phyloP scores from a whole-genome alignment of 2,113 vertebrate genomes.

The Antechinus flavipes region DNA sequence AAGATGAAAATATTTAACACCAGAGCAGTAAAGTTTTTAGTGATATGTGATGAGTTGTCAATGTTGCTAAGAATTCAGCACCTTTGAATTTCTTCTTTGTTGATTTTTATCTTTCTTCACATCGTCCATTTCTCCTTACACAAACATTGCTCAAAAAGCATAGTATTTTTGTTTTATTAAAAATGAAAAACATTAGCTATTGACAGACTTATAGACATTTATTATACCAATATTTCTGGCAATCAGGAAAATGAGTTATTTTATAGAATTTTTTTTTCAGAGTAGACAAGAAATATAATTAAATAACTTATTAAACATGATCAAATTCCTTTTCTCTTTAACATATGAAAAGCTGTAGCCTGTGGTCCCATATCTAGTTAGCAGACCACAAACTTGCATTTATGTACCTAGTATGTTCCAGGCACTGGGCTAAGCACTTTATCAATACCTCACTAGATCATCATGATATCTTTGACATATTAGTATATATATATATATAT shows the following conservation, averaged over 20 bases:
- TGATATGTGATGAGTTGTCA: background rate
- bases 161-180: background rate
- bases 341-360: background rate
- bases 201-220: background rate
- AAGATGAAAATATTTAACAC: background rate
- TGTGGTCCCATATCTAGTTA: background rate
- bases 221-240: background rate
- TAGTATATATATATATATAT: no score
- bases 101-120: background rate
- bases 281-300: background rate
- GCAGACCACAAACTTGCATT: background rate
- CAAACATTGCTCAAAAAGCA: background rate
- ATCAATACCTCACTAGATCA: no score
- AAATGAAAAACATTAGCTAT: background rate
- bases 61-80: background rate
- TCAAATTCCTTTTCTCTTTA: background rate
- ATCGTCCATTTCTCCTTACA: background rate
- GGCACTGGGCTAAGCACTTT: background rate
- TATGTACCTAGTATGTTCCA: background rate
- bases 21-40: background rate
- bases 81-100: background rate
- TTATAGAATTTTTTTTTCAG: background rate
- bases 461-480: no score
- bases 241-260: background rate
- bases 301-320: background rate